Percentiles rank a stretch among this genome's conserved stretches.
Evolutionary conservation across 1,140 invertebrate genomes (phyloP).

Genomic region (Hermatobates lingyangjiaoensis): DNA sequence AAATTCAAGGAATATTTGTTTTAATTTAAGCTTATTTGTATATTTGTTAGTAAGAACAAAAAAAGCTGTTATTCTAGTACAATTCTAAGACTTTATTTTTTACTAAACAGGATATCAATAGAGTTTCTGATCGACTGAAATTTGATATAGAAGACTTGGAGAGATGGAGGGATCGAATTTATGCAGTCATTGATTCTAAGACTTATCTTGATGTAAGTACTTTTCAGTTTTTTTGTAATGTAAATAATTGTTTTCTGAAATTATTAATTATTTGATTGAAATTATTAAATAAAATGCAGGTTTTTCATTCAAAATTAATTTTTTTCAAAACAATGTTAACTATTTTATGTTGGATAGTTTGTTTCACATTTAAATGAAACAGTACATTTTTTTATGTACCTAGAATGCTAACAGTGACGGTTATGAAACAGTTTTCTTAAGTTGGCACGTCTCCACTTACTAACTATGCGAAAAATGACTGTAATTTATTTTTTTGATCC

Average conservation of each 20-base stretch:
- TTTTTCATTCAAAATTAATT: too few species aligned
- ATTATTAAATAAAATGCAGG: too few species aligned
- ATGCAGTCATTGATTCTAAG: constrained; percentile 35
- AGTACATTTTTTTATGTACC: background rate
- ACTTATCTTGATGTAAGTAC: constrained; percentile 1
- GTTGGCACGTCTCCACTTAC: too few species aligned
- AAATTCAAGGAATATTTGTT: too few species aligned
- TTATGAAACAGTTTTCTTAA: too few species aligned
- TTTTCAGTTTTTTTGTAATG: background rate
- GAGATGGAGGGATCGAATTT: constrained; percentile 51
- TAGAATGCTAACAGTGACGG: background rate
- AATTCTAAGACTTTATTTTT: too few species aligned
- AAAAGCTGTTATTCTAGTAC: too few species aligned
- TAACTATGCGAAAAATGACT: too few species aligned
- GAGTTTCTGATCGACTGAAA: constrained; percentile 40
- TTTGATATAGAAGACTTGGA: constrained; percentile 46
- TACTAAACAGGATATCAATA: constrained; percentile 38
- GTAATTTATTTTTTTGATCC: too few species aligned
- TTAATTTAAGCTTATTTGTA: too few species aligned
- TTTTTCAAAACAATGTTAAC: background rate
- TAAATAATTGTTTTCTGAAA: background rate
- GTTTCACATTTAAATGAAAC: background rate
- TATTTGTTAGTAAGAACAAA: too few species aligned
- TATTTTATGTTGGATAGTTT: background rate
- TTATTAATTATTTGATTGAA: background rate